Evolutionary conservation across 2,888 invertebrate genomes (phyloP).

Genomic region (Tinea trinotella): DNA sequence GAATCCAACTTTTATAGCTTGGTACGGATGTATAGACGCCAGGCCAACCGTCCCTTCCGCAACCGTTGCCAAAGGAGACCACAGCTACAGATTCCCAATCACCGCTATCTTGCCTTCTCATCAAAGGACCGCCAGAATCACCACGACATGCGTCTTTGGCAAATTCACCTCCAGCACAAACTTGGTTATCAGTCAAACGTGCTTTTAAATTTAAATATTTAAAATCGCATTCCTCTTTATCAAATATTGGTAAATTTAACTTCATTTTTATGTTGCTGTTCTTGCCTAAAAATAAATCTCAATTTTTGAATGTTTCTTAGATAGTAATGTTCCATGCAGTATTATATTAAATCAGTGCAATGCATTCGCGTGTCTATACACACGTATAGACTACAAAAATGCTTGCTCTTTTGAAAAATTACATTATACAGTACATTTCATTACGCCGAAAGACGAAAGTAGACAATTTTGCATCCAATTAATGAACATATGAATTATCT

Average conservation of each 20-base stretch:
- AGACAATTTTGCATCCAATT: too few relatives aligned
- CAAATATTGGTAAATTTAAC: constrained; percentile 71
- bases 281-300: constrained; percentile 39
- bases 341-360: too few relatives aligned
- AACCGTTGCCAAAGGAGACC: constrained; percentile 78
- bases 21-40: constrained; percentile 78
- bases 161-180: constrained; percentile 80
- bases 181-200: constrained; percentile 64
- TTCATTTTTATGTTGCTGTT: constrained; percentile 76
- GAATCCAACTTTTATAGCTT: constrained; percentile 76
- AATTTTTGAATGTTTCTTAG: neutral
- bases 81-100: constrained; percentile 75
- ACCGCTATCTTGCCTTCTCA: constrained; percentile 65
- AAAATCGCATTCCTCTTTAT: constrained; percentile 62
- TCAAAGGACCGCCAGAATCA: constrained; percentile 84
- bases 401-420: too few relatives aligned
- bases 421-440: too few relatives aligned
- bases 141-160: constrained; percentile 82
- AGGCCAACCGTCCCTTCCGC: constrained; percentile 76
- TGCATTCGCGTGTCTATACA: too few relatives aligned
- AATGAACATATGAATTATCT: too few relatives aligned
- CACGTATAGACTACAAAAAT: too few relatives aligned
- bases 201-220: constrained; percentile 65
- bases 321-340: too few relatives aligned
- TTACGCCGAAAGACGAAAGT: too few relatives aligned